Conservation (phyloP, 2,888 invertebrate genomes). For the Lithophane ornitopus region DNA sequence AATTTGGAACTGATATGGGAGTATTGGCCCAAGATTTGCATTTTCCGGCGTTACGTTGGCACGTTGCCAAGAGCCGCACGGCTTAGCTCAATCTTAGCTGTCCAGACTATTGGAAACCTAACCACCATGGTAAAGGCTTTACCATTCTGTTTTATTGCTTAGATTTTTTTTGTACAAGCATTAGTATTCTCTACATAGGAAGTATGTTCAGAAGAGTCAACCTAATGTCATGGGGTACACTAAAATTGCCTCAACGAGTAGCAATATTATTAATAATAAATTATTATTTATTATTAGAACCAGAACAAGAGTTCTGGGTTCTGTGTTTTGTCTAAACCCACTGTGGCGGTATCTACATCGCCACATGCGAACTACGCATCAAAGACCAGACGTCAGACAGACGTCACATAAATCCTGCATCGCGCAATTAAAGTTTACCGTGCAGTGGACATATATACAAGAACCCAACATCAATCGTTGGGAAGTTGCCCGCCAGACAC, state of each 20-base stretch:
- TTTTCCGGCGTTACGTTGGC: slow-evolving; percentile 35
- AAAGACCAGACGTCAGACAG: too few species aligned
- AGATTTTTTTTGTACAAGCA: not conserved
- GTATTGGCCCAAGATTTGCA: slow-evolving; percentile 40
- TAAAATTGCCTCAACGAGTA: not conserved
- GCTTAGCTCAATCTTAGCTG: slow-evolving; percentile 25
- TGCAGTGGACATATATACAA: too few species aligned
- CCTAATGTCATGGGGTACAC: not conserved
- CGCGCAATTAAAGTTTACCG: too few species aligned
- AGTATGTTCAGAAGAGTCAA: not conserved
- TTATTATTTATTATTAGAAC: too few species aligned
- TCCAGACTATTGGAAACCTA: slow-evolving; percentile 17
- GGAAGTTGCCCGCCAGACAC: too few species aligned
- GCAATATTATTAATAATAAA: too few species aligned
- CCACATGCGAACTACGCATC: too few species aligned
- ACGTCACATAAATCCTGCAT: too few species aligned
- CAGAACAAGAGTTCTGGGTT: too few species aligned
- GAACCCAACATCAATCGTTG: too few species aligned
- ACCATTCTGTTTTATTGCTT: slow-evolving; percentile 6
- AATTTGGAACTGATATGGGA: slow-evolving; percentile 40
- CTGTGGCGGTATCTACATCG: too few species aligned
- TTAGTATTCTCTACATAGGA: not conserved
- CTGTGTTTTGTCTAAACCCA: too few species aligned
- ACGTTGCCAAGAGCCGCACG: slow-evolving; percentile 7
- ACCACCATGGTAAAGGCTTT: not conserved